Base-by-base conservation (phyloP, 2,113 vertebrate species). In the Mustela lutreola region DNA sequence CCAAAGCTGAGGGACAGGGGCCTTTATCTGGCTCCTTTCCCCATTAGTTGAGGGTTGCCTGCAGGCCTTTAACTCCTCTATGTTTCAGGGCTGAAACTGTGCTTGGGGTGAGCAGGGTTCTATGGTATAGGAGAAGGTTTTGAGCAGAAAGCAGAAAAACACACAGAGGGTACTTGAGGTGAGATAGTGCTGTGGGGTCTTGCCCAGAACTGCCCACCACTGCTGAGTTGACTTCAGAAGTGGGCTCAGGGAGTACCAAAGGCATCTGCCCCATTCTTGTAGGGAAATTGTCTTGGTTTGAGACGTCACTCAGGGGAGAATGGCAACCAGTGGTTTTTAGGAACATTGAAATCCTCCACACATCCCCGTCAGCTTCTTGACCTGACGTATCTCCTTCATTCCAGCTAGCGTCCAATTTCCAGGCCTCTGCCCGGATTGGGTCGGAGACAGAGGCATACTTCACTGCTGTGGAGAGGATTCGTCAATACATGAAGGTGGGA, bases 371-470 rank as follows among this genome's bases (percentile, higher is more conserved):
- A 7, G 28, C 28, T 42, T 50, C 42, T 5, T 53, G 58, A 28
- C 11, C 48, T 15, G n/a, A 48, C 0, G 5, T 1, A 78, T 33
- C 75, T 89, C 67, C 31, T 87, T n/a, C 33, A 84, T 70, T 87
- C 10, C 91, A 99, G 99, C 79, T 99, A 92, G 99, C 98, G 0
- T 96, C 98, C 56, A 95, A 97, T 81, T 97, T 99, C 73, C 99
- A 99, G 97, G 98, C 97, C 2, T 86, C 97, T 2, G 96, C 98
- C 58, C 98, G 97, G 33, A 31, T 97, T 14, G 76, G 97, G 6
- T 99, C 97, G 0, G 99, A 99, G 93, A 78, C 98, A 33, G 99
- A 99, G 90, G 99, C 98, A 0, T 98, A 98, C 97, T 99, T 99
- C 96, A 99, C 97, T n/a, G 99, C 98, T 0, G 98, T 95, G 18